A percentile compares a stretch with the other conserved stretches of the same genome.
Conservation (phyloP, 2,113 vertebrate genomes). For the Menidia beryllina region DNA sequence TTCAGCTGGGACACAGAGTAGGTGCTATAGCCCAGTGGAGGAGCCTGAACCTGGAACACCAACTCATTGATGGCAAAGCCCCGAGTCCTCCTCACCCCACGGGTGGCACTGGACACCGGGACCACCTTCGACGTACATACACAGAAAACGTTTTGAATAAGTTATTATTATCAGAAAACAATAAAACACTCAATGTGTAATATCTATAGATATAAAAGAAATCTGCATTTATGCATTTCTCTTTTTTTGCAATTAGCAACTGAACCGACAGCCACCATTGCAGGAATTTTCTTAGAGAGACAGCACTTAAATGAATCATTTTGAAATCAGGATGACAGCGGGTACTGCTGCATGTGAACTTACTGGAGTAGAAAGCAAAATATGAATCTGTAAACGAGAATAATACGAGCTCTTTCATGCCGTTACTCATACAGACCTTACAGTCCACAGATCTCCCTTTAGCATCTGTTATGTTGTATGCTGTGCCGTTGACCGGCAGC, state of each 20-base stretch:
- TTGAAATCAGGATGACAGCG: not conserved
- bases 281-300: not conserved
- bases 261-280: too few relatives aligned
- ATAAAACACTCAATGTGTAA: too few relatives aligned
- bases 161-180: too few relatives aligned
- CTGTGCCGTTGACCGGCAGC: conserved; percentile 83
- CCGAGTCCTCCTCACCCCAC: conserved; percentile 52
- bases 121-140: conserved; percentile 79
- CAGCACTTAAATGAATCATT: not conserved
- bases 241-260: too few relatives aligned
- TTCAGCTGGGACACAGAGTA: conserved; percentile 78
- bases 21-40: conserved; percentile 87
- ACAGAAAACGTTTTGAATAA: too few relatives aligned
- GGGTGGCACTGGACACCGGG: conserved; percentile 76
- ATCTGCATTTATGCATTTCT: too few relatives aligned
- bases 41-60: conserved; percentile 85
- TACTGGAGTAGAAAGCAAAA: not conserved
- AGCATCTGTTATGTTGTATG: conserved; percentile 79
- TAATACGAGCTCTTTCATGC: not conserved
- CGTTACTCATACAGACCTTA: conserved; percentile 75
- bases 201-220: too few relatives aligned
- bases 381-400: not conserved
- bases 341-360: not conserved
- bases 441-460: conserved; percentile 75
- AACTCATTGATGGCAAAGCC: conserved; percentile 81